Conservation (phyloP, 2,888 invertebrate species). For the Leucophenga maculata region DNA sequence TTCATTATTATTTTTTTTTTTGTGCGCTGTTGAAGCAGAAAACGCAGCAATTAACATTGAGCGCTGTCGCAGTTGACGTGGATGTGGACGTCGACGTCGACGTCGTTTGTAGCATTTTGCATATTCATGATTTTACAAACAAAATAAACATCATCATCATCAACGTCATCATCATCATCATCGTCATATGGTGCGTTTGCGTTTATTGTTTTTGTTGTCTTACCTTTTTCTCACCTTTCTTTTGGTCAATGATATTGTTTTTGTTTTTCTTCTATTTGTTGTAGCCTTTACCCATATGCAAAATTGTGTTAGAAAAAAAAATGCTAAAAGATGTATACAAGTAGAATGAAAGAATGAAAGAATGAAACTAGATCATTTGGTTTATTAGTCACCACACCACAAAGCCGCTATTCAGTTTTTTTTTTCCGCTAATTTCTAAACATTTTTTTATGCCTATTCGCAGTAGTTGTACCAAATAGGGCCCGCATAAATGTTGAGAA, state of each 20-base stretch:
- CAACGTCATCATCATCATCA: background rate
- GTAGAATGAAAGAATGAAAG: too few species aligned
- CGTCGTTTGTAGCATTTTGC: background rate
- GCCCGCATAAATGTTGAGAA: too few species aligned
- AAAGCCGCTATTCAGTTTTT: too few species aligned
- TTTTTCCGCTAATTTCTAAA: too few species aligned
- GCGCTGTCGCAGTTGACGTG: background rate
- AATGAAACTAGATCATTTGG: too few species aligned
- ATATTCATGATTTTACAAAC: background rate
- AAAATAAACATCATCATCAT: background rate
- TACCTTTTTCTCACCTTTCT: background rate
- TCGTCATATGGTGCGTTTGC: background rate
- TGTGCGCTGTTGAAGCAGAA: background rate
- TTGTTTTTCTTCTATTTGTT: too few species aligned
- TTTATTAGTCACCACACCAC: background rate
- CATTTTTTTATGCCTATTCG: too few species aligned
- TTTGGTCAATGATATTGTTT: background rate
- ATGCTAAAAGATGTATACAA: background rate
- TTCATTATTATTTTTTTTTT: background rate
- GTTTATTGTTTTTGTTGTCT: background rate
- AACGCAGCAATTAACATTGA: background rate
- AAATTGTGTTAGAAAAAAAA: background rate
- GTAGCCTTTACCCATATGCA: background rate
- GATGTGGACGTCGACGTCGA: too few species aligned
- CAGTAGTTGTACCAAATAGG: too few species aligned